phyloP scores from a whole-genome alignment of 2,888 invertebrate species.

The Galeopsomyia nigrocyanea region DNA sequence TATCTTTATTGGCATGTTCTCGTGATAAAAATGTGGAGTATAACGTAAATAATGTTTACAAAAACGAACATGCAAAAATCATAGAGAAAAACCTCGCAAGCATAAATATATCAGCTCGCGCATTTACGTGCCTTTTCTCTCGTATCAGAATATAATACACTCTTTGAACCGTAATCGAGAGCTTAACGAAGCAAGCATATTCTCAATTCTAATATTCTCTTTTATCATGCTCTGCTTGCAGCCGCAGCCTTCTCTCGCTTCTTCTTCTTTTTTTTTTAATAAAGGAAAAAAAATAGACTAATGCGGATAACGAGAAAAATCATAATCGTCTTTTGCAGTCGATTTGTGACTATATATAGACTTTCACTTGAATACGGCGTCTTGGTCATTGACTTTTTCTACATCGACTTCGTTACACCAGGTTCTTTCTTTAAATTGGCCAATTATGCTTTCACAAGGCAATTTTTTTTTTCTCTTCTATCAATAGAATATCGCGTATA shows the following conservation, averaged over 20 bases:
- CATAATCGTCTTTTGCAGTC: conserved; percentile 15
- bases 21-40: conserved; percentile 26
- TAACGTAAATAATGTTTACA: conserved; percentile 39
- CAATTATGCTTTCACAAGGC: too few relatives aligned
- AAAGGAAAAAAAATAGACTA: conserved; percentile 9
- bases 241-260: background rate
- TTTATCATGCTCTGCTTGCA: conserved; percentile 45
- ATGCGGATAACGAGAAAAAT: conserved; percentile 30
- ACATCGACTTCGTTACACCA: too few relatives aligned
- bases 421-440: too few relatives aligned
- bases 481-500: too few relatives aligned
- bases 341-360: conserved; percentile 25
- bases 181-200: conserved; percentile 56
- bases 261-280: background rate
- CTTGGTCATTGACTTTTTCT: too few relatives aligned
- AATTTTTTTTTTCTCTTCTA: too few relatives aligned
- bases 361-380: conserved; percentile 20
- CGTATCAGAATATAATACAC: conserved; percentile 17
- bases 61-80: conserved; percentile 47
- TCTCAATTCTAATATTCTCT: conserved; percentile 20
- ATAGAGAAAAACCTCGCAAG: conserved; percentile 62
- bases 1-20: conserved; percentile 21
- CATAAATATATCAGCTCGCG: conserved; percentile 61
- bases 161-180: conserved; percentile 20
- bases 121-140: conserved; percentile 57